Percentiles rank a stretch among this genome's conserved stretches.
phyloP scores from a whole-genome alignment of 1,140 invertebrate genomes.

The Latrodectus geometricus region DNA sequence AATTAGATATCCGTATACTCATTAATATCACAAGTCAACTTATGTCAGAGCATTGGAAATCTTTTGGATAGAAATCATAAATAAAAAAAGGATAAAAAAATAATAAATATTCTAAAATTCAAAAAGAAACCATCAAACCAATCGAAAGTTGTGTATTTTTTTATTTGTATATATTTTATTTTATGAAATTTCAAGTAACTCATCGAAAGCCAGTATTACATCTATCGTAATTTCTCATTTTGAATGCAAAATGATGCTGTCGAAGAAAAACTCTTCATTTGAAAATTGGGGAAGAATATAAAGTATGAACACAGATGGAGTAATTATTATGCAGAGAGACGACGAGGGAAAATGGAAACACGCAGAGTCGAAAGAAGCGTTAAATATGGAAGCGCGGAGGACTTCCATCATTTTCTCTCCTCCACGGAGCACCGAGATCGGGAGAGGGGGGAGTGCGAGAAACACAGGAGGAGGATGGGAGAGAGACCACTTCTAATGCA shows the following conservation, averaged over 20 bases:
- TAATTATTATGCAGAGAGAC: neutral
- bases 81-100: no score
- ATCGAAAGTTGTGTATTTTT: no score
- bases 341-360: neutral
- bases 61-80: no score
- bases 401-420: conserved; percentile 11
- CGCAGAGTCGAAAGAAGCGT: conserved; percentile 19
- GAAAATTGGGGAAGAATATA: no score
- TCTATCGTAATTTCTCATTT: neutral
- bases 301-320: neutral
- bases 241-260: neutral
- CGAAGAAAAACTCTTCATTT: no score
- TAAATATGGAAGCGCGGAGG: conserved; percentile 50
- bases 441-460: neutral
- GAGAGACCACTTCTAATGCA: conserved; percentile 56
- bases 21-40: no score
- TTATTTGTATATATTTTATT: no score
- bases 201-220: neutral
- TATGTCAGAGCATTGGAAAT: no score
- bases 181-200: neutral
- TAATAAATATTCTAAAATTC: no score
- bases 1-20: no score
- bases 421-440: neutral
- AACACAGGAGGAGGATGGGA: neutral
- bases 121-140: no score